phyloP scores from a whole-genome alignment of 2,797 vertebrate species.

The Sebastes wilsoni region DNA sequence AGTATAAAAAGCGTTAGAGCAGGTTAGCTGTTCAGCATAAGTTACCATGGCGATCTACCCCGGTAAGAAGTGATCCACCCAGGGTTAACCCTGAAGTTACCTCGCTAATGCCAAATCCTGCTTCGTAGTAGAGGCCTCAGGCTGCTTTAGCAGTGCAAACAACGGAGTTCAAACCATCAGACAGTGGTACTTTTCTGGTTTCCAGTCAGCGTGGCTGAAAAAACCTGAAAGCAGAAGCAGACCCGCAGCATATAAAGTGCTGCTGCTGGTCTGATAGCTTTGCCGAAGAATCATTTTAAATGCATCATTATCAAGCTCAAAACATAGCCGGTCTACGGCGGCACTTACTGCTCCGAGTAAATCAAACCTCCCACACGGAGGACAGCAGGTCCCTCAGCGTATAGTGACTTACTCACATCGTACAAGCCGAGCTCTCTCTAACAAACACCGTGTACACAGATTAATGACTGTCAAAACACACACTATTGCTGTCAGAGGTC shows the following conservation, averaged over 20 bases:
- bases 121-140: no score
- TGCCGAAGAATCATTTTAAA: constrained; percentile 33
- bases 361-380: constrained; percentile 25
- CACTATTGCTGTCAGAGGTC: not conserved
- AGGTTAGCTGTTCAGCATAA: no score
- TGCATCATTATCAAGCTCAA: constrained; percentile 43
- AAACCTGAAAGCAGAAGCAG: not conserved
- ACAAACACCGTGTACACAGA: not conserved
- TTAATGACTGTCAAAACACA: not conserved
- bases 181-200: not conserved
- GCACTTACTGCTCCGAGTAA: constrained; percentile 11
- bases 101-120: no score
- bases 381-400: not conserved
- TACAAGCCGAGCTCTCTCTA: not conserved
- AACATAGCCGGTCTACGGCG: constrained; percentile 19
- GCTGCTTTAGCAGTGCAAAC: not conserved
- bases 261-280: constrained; percentile 29
- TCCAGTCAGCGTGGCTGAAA: not conserved
- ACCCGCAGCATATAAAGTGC: not conserved
- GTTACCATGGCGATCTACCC: no score
- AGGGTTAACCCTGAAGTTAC: no score
- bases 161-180: not conserved
- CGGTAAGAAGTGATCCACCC: no score
- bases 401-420: not conserved
- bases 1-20: no score